Percentiles rank a stretch among this genome's conserved stretches.
phyloP scores from a whole-genome alignment of 2,797 vertebrate genomes.

The Pseudomugil gertrudae region DNA sequence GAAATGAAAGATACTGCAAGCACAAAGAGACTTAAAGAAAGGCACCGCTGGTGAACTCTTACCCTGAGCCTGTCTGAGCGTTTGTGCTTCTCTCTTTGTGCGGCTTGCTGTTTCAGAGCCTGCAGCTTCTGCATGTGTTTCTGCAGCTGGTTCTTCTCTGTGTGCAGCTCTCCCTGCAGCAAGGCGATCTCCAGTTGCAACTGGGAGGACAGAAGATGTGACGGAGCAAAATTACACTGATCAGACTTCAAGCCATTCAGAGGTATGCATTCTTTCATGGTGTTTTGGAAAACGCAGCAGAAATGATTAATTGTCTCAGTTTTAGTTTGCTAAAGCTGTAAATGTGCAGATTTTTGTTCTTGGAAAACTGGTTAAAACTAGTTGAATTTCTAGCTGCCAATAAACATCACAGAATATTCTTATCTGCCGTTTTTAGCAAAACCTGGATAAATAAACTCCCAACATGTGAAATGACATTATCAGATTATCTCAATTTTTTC shows the following conservation, averaged over 20 bases:
- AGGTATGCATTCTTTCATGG: slow-evolving; percentile 58
- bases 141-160: slow-evolving; percentile 78
- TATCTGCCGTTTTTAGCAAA: neutral
- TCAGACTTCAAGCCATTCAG: slow-evolving; percentile 31
- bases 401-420: neutral
- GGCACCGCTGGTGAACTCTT: neutral
- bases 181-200: slow-evolving; percentile 90
- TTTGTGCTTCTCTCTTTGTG: slow-evolving; percentile 45
- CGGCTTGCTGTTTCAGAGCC: slow-evolving; percentile 74
- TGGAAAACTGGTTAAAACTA: too few relatives aligned
- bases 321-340: too few relatives aligned
- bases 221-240: slow-evolving; percentile 53
- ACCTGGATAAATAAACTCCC: neutral
- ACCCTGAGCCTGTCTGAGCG: slow-evolving; percentile 63
- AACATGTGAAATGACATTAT: neutral
- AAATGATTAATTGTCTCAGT: neutral
- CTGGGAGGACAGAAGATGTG: slow-evolving; percentile 67
- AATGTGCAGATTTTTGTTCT: too few relatives aligned
- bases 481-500: neutral
- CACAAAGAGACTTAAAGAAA: neutral
- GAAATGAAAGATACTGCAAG: too few relatives aligned
- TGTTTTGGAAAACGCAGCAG: too few relatives aligned
- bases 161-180: slow-evolving; percentile 87
- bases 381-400: too few relatives aligned
- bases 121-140: slow-evolving; percentile 79